These are phyloP conservation scores for Clarias gariepinus DNA, from an alignment of 2,113 vertebrate species.

Conservation along the genomic window DNA sequence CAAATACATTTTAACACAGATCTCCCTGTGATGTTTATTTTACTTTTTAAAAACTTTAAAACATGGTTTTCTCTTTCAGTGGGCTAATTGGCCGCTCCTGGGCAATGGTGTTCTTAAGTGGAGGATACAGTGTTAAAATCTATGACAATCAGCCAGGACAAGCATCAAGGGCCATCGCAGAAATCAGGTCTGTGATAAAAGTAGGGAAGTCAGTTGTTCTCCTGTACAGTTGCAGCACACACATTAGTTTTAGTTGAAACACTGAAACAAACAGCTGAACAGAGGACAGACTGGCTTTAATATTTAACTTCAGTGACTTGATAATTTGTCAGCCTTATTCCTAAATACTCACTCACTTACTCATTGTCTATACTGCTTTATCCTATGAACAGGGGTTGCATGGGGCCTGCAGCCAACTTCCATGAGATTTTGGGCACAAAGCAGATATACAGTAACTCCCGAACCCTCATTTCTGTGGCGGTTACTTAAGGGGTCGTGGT, in stretches of 20 bases:
- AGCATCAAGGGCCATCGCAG: conserved; percentile 76
- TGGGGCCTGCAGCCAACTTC: no score
- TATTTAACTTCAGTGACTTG: neutral
- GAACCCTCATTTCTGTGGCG: no score
- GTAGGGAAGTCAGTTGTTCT: neutral
- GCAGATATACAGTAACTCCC: no score
- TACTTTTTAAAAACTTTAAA: neutral
- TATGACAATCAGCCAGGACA: conserved; percentile 86
- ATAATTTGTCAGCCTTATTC: neutral
- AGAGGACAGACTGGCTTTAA: neutral
- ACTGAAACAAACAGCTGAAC: neutral
- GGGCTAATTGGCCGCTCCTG: conserved; percentile 93
- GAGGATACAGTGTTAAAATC: conserved; percentile 86
- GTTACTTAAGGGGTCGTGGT: no score
- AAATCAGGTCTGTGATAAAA: conserved; percentile 76
- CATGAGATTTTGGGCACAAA: no score
- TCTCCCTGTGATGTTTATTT: neutral
- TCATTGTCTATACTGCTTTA: no score
- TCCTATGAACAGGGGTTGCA: no score
- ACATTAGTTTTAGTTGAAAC: neutral
- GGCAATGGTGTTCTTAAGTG: conserved; percentile 91
- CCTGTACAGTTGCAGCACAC: neutral
- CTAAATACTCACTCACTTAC: neutral
- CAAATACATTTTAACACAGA: neutral
- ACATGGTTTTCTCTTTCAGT: conserved; percentile 67